Conservation (phyloP, 2,888 invertebrate genomes). For the Caenorhabditis macrosperma region DNA sequence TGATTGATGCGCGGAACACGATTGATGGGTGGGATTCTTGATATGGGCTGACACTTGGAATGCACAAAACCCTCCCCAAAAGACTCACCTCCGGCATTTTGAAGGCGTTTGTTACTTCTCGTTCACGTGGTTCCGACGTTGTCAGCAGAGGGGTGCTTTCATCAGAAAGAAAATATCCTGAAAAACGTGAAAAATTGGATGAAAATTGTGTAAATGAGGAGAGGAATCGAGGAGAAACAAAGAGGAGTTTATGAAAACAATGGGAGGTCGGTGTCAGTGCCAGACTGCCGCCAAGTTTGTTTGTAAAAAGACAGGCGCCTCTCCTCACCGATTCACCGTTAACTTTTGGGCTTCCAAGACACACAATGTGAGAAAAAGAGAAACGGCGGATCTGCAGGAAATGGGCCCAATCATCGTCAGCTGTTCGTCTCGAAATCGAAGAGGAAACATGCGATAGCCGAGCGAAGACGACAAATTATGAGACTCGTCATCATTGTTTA, state of each 20-base stretch:
- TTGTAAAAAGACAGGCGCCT: slow-evolving; percentile 20
- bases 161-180: slow-evolving; percentile 14
- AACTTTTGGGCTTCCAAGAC: slow-evolving; percentile 13
- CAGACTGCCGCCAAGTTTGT: slow-evolving; percentile 18
- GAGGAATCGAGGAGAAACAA: not conserved
- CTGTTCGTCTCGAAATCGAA: slow-evolving; percentile 47
- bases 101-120: not conserved
- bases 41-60: slow-evolving; percentile 24
- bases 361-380: slow-evolving; percentile 27
- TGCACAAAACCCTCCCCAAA: not conserved
- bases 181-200: slow-evolving; percentile 4
- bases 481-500: slow-evolving; percentile 21
- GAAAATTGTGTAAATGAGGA: not conserved
- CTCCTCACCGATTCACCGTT: slow-evolving; percentile 24
- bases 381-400: not conserved
- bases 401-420: slow-evolving; percentile 57
- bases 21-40: slow-evolving; percentile 26
- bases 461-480: slow-evolving; percentile 36
- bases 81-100: slow-evolving; percentile 55
- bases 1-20: not conserved
- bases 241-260: slow-evolving; percentile 40
- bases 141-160: slow-evolving; percentile 6
- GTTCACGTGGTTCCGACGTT: not conserved
- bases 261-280: slow-evolving; percentile 4
- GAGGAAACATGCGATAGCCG: slow-evolving; percentile 34